Percentiles rank a stretch among this genome's conserved stretches.
phyloP scores from a whole-genome alignment of 2,888 invertebrate species.

The Cybosia mesomella region DNA sequence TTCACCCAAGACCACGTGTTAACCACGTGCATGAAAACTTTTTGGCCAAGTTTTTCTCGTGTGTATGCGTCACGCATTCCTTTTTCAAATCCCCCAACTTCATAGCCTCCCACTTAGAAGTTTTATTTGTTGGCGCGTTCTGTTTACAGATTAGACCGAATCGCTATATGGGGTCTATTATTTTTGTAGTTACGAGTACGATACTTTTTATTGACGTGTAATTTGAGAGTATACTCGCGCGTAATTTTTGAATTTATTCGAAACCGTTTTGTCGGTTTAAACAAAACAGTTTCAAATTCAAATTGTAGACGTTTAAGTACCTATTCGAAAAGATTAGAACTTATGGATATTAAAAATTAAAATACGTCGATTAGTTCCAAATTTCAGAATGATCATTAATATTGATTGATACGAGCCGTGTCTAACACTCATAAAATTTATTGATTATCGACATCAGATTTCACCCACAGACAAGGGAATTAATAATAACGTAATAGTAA shows the following conservation, averaged over 20 bases:
- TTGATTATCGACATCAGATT: constrained; percentile 73
- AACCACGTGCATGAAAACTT: constrained; percentile 80
- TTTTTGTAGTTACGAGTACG: constrained; percentile 42
- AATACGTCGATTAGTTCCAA: constrained; percentile 82
- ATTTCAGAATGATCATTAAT: constrained; percentile 81
- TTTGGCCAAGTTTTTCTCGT: constrained; percentile 71
- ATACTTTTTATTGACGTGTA: constrained; percentile 46
- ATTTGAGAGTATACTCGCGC: constrained; percentile 42
- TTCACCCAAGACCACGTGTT: constrained; percentile 84
- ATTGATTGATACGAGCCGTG: constrained; percentile 83
- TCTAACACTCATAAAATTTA: constrained; percentile 80
- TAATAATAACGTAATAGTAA: constrained; percentile 70
- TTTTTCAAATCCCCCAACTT: constrained; percentile 40
- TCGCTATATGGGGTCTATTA: constrained; percentile 36
- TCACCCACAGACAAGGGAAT: constrained; percentile 74
- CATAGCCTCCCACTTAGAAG: constrained; percentile 26
- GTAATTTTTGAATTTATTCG: constrained; percentile 57
- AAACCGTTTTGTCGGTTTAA: constrained; percentile 58
- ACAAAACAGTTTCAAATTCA: constrained; percentile 57
- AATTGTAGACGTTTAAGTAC: constrained; percentile 65
- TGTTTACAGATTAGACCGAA: constrained; percentile 42
- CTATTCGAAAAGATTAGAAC: constrained; percentile 65
- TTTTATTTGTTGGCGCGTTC: constrained; percentile 44
- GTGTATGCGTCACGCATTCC: constrained; percentile 44
- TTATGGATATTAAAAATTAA: constrained; percentile 78